Conservation (phyloP, 2,113 vertebrate species). For the Notarius lentiginosus region DNA sequence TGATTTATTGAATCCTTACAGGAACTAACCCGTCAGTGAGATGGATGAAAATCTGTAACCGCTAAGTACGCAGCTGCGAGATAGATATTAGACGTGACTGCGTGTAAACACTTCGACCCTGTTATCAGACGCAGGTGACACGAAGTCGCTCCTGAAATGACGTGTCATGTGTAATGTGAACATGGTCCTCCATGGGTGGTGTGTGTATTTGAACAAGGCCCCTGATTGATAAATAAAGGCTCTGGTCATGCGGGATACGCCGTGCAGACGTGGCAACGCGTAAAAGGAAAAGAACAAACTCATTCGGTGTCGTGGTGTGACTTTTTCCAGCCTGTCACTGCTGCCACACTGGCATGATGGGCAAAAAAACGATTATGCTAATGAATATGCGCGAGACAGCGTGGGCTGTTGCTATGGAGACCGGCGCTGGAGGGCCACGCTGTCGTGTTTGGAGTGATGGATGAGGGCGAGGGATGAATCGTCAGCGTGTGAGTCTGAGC, state of each 20-base stretch:
- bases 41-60: neutral
- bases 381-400: conserved; percentile 13
- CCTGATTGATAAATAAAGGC: conserved; percentile 27
- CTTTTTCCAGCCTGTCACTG: neutral
- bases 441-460: conserved; percentile 25
- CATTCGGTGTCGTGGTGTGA: conserved; percentile 3
- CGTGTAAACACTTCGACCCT: neutral
- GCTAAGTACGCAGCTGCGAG: neutral
- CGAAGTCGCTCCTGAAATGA: neutral
- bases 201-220: conserved; percentile 20
- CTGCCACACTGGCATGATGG: conserved; percentile 4
- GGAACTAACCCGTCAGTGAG: no score
- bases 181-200: neutral
- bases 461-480: conserved; percentile 29
- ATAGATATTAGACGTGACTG: neutral
- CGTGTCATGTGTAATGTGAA: neutral
- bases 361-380: conserved; percentile 29
- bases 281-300: conserved; percentile 41
- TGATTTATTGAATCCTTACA: no score
- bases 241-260: conserved; percentile 5
- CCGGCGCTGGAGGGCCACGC: neutral
- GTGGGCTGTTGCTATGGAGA: conserved; percentile 11
- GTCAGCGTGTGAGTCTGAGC: neutral
- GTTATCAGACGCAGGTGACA: conserved; percentile 15
- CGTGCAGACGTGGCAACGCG: neutral